Conservation (phyloP, 2,113 vertebrate genomes). For the Actenoides lindsayi region DNA sequence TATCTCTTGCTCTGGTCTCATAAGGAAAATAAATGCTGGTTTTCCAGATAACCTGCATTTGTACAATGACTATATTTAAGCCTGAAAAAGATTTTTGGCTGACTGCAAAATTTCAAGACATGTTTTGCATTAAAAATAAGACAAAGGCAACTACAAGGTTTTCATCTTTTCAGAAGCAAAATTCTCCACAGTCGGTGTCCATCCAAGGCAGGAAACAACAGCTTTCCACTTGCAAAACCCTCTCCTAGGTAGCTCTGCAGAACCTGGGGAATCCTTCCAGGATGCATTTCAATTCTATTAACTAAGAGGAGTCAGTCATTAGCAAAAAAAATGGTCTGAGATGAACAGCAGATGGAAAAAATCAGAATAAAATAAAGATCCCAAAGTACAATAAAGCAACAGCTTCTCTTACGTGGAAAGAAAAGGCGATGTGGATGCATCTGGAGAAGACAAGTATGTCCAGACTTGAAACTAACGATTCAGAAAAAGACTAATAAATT, state of each 20-base stretch:
- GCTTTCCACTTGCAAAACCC: not conserved
- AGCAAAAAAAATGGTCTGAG: not conserved
- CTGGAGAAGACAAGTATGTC: not conserved
- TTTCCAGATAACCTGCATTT: not conserved
- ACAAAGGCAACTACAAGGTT: not conserved
- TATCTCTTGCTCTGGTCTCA: slow-evolving; percentile 18
- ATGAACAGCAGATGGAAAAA: not conserved
- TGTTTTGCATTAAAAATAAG: slow-evolving; percentile 28
- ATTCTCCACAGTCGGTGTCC: not conserved
- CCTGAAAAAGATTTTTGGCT: not conserved
- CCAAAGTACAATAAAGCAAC: not conserved
- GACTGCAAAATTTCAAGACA: slow-evolving; percentile 14
- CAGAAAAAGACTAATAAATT: not conserved
- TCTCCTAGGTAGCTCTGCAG: not conserved
- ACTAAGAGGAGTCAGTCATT: not conserved
- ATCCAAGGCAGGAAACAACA: not conserved
- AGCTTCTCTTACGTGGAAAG: not conserved
- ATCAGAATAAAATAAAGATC: not conserved
- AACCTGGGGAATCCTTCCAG: not conserved
- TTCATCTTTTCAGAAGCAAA: not conserved
- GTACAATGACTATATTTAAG: slow-evolving; percentile 22
- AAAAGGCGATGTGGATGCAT: not conserved
- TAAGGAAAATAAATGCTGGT: slow-evolving; percentile 35
- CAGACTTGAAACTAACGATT: not conserved
- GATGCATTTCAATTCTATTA: not conserved